Conservation (phyloP, 2,113 vertebrate genomes). For the Tinamus guttatus region DNA sequence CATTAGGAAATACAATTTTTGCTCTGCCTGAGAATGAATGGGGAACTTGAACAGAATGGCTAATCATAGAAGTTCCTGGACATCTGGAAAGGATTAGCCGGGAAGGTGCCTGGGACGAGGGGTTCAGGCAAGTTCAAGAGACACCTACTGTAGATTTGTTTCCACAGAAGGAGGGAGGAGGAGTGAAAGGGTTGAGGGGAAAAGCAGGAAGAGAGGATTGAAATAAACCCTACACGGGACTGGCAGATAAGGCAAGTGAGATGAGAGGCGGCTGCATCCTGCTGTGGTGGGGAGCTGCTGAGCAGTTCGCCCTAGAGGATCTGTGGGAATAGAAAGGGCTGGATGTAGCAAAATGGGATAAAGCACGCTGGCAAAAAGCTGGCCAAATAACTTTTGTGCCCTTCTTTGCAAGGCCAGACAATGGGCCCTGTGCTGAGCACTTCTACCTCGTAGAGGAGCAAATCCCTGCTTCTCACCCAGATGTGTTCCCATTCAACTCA, state of each 20-base stretch:
- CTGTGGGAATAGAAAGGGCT: not conserved
- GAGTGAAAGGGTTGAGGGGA: conserved; percentile 5
- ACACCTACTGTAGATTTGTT: conserved; percentile 60
- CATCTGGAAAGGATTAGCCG: conserved; percentile 62
- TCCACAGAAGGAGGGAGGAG: conserved; percentile 21
- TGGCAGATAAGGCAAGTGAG: not conserved
- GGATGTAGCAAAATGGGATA: not conserved
- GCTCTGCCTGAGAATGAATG: not conserved
- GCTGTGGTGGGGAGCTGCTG: fast-evolving
- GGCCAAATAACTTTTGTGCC: not conserved
- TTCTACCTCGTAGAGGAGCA: fast-evolving
- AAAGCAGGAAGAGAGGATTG: conserved; percentile 59
- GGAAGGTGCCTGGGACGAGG: conserved; percentile 49
- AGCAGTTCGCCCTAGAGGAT: fast-evolving
- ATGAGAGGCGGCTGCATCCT: not conserved
- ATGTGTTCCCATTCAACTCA: not conserved
- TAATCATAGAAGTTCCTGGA: conserved; percentile 13
- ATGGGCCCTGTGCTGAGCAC: fast-evolving
- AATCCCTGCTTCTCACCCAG: not conserved
- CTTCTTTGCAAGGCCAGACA: not conserved
- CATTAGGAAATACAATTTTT: not conserved
- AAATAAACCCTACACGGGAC: not conserved
- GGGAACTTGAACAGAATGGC: not conserved
- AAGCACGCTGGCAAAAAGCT: fast-evolving
- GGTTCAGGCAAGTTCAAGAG: conserved; percentile 59